Evolutionary conservation across 2,113 vertebrate genomes (phyloP), one percentile per base, ranked within the genome.

Genomic region (Diphyllodes magnificus): DNA sequence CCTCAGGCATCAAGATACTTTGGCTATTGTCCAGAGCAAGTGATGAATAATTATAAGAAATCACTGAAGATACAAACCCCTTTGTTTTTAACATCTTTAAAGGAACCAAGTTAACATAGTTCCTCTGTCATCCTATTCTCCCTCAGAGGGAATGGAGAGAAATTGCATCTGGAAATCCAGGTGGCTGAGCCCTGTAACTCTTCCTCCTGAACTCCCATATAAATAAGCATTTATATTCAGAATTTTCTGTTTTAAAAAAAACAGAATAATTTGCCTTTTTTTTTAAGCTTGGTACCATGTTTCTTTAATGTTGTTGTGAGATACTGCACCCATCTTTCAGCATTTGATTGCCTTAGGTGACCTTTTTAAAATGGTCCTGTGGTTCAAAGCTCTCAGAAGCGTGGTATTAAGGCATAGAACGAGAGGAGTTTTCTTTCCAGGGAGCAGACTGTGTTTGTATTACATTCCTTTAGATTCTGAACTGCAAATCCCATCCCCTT

Each of bases 381-480:
- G 68, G 72, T 94, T 94, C 78, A 71, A 86, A 93, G 84, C 92
- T 95, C 45, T 59, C 50, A 92, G 71, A 93, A 95, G 85, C 2
- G 66, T 80, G 92, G 75, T 90, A 94, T 96, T 94, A 96, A 94
- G 88, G 92, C 91, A 94, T 96, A 91, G 64, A 94, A 82, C 6
- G 45, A 57, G 65, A 97, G 70, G 59, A 88, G 77, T 91, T 92
- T 92, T 95, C 83, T 77, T 96, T 92, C 87, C 90, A 91, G 81
- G 90, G 91, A 95, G 87, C 72, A 94, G 93, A 68, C 12, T 81
- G 72, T 40, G 57, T 89, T 82, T 69, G 65, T 79, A 89, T 84
- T 66, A 88, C 56, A 78, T 95, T 97, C 96, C 90, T 90, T 79
- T 94, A 95, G 95, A 93, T 57, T 68, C 87, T 93, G 89, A 93